phyloP scores from a whole-genome alignment of 2,888 invertebrate species.

The Catocala nupta region DNA sequence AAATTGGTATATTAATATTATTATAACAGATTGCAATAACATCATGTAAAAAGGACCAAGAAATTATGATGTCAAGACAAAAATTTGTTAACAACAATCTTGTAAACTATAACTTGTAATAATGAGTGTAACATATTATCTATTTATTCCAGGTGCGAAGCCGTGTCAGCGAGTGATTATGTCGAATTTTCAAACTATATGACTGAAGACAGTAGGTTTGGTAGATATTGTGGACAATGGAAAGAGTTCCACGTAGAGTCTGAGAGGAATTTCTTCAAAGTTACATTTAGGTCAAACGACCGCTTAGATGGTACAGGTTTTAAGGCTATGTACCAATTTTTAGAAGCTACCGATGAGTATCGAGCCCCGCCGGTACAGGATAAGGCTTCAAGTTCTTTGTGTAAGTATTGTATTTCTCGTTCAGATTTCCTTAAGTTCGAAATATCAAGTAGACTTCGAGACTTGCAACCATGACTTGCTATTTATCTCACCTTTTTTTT shows the following conservation, averaged over 20 bases:
- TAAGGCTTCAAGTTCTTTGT: slow-evolving; percentile 68
- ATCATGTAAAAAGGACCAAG: no score
- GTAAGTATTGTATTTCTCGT: slow-evolving; percentile 61
- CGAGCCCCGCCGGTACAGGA: slow-evolving; percentile 78
- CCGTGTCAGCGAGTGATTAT: slow-evolving; percentile 96
- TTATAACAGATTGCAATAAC: no score
- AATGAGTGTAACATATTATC: background rate
- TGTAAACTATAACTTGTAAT: no score
- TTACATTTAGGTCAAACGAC: slow-evolving; percentile 97
- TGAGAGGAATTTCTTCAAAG: slow-evolving; percentile 97
- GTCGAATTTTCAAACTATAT: slow-evolving; percentile 98
- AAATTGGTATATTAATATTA: no score
- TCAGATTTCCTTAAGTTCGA: no score
- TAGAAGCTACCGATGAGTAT: slow-evolving; percentile 89
- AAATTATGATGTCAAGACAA: no score
- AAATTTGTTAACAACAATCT: no score
- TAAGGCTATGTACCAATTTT: slow-evolving; percentile 96
- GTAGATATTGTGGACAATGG: slow-evolving; percentile 95
- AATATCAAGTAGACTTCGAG: no score
- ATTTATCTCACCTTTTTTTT: no score
- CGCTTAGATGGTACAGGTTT: slow-evolving; percentile 98
- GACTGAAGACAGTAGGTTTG: slow-evolving; percentile 95
- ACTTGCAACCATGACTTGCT: no score
- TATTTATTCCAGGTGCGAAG: slow-evolving; percentile 92
- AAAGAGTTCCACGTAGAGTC: slow-evolving; percentile 94